Evolutionary conservation across 2,888 invertebrate genomes (phyloP), one percentile per base, ranked within the genome.

Genomic region (Ennomos fuscantarius): DNA sequence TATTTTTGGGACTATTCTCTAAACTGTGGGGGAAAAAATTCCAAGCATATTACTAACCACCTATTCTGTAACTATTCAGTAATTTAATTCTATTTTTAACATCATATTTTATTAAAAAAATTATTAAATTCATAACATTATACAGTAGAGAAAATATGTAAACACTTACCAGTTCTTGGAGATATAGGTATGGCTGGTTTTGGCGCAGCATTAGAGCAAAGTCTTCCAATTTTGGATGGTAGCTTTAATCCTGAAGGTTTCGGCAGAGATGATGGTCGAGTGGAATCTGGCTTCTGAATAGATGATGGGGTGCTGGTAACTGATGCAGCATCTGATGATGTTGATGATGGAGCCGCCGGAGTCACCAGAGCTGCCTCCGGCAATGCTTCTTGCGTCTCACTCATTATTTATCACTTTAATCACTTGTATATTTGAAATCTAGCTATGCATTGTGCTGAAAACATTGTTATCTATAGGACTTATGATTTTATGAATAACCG

Each of bases 181-280:
- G 94, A 92, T 44, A 93, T 89, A 34, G 95, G 95, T 53, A 95
- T 82, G n/a, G 94, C 94, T 62, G 95, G 95, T 82, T 95, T 95
- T 8, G 95, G 95, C 61, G 93, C 89, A 60, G 93, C 88, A 54
- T 93, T 93, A 68, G 93, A 93, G 73, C 95, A 95, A 37, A 94
- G 92, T 66, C 95, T 87, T 57, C 95, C 95, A 75, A 95, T 95
- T 85, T 95, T 95, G 42, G 94, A 92, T 6, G 95, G 95, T 48
- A 90, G 94, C 72, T 94, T 94, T 65, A 95, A 81, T 55, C 94
- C 94, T 12, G 95, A 94, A 58, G 94, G 93, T 74, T 94, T 94
- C 15, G 91, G 84, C 60, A 92, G 74, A 36, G 86, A 83, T 60
- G 89, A 78, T 32, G 90, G 91, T 67, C 90, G 79, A 55, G 73